These are phyloP conservation scores for Azorinus chamasolen DNA, from an alignment of 2,888 invertebrate species.

Conservation along the genomic window DNA sequence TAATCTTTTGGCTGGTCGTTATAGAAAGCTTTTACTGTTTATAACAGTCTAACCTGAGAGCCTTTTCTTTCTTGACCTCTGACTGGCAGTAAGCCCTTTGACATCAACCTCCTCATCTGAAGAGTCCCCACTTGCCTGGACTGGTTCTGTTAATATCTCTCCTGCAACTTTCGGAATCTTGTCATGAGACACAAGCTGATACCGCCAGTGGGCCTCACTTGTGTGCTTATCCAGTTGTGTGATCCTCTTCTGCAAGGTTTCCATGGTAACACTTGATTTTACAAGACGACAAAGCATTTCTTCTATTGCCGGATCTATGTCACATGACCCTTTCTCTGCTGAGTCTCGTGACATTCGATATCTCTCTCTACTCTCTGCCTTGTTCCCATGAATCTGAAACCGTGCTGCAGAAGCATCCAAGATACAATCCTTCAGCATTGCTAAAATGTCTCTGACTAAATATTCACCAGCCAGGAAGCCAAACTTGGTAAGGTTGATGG, in stretches of 20 bases:
- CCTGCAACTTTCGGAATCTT: slow-evolving; percentile 75
- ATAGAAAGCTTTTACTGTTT: no score
- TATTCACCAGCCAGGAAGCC: slow-evolving; percentile 82
- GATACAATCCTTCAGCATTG: slow-evolving; percentile 80
- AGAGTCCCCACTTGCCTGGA: slow-evolving; percentile 65
- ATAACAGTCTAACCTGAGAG: no score
- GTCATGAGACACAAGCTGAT: slow-evolving; percentile 89
- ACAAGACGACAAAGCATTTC: slow-evolving; percentile 71
- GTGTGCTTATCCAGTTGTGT: slow-evolving; percentile 87
- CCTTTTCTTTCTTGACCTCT: slow-evolving; percentile 16
- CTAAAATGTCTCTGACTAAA: slow-evolving; percentile 80
- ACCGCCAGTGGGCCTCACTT: slow-evolving; percentile 91
- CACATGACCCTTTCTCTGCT: slow-evolving; percentile 18
- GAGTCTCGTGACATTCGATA: slow-evolving; percentile 37
- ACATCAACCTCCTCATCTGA: slow-evolving; percentile 63
- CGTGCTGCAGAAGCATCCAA: slow-evolving; percentile 77
- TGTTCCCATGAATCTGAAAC: slow-evolving; percentile 72
- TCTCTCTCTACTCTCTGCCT: slow-evolving; percentile 53
- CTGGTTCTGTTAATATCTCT: slow-evolving; percentile 69
- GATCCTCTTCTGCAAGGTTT: slow-evolving; percentile 85
- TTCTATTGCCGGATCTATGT: slow-evolving; percentile 70
- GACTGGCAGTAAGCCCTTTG: slow-evolving; percentile 19
- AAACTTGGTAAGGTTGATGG: slow-evolving; percentile 60
- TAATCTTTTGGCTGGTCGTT: no score
- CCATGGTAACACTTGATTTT: slow-evolving; percentile 71